Conservation (phyloP, 2,113 vertebrate genomes). For the Solea solea region DNA sequence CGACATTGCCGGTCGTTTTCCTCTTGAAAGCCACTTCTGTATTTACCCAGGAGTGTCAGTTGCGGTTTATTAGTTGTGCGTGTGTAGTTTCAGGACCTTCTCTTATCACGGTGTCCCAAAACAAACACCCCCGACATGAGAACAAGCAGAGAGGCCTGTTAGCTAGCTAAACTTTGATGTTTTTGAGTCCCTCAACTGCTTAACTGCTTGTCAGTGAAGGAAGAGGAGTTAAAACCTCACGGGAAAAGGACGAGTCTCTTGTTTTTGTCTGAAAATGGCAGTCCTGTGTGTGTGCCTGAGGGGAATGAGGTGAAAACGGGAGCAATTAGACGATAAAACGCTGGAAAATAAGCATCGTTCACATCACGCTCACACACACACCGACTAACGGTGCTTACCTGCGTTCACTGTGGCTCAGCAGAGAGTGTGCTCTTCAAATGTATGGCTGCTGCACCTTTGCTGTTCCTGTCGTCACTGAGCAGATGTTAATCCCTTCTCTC, state of each 20-base stretch:
- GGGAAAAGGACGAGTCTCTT: no score
- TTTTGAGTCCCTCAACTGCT: not conserved
- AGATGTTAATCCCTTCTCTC: constrained; percentile 42
- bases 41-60: not conserved
- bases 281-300: not conserved
- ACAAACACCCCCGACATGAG: constrained; percentile 30
- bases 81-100: not conserved
- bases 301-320: not conserved
- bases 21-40: not conserved
- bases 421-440: constrained; percentile 23
- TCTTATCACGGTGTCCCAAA: constrained; percentile 43
- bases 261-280: constrained; percentile 44
- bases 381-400: constrained; percentile 64
- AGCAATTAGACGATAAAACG: not conserved
- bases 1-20: constrained; percentile 2
- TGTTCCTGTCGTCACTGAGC: constrained; percentile 16
- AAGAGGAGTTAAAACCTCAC: no score
- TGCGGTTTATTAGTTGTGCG: accelerated
- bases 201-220: no score
- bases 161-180: constrained; percentile 39
- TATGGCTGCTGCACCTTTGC: constrained; percentile 17
- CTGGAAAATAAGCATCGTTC: not conserved
- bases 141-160: constrained; percentile 33
- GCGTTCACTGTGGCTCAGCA: not conserved
- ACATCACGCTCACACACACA: not conserved